Evolutionary conservation across 1,140 invertebrate genomes (phyloP), one percentile per base, ranked within the genome.

Genomic region (Heliothis virescens): DNA sequence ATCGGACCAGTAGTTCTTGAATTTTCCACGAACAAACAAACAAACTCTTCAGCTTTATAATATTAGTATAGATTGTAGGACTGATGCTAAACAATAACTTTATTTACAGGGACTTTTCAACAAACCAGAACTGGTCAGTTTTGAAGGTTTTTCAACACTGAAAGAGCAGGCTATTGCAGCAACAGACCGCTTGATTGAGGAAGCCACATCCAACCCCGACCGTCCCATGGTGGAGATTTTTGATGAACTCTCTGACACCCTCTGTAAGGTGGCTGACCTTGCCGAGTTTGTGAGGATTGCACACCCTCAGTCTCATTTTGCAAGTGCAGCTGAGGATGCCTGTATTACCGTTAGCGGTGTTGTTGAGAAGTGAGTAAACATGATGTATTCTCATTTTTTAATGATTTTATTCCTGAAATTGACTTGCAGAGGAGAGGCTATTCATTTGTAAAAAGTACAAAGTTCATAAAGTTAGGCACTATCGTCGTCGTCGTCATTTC

Each of bases 181-280:
- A 67, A 96, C 97, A 0, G 96, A 98, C 52, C 83, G 95, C 1
- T 95, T 99, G 0, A 97, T 99, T 50, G 87, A 96, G 26, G 98
- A 99, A 95, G 97, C 97, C 0, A 96, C 95, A 10, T 84, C 91
- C 1, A 90, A 96, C 10, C 95, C 96, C 21, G 94, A 93, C 12
- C 94, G 97, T 50, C 96, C 95, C 52, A 96, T 97, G 91, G 97
- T 98, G 7, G 96, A 98, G 92, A 97, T 99, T 55, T 99, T 99
- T 95, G 99, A 99, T 94, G 97, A 99, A 76, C 95, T 99, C 0
- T 99, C 99, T 1, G 97, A 99, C 90, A 97, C 97, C 7, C 90
- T 99, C 10, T 99, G 99, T 93, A 97, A 97, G 95, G 98, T 99
- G 2, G 99, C 99, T 29, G 99, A 99, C 95, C 95, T 99, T 88